Percentiles rank a stretch among this genome's conserved stretches.
These are phyloP conservation scores for Ailuropoda melanoleuca DNA, from an alignment of 2,113 vertebrate genomes.

Conservation along the genomic window DNA sequence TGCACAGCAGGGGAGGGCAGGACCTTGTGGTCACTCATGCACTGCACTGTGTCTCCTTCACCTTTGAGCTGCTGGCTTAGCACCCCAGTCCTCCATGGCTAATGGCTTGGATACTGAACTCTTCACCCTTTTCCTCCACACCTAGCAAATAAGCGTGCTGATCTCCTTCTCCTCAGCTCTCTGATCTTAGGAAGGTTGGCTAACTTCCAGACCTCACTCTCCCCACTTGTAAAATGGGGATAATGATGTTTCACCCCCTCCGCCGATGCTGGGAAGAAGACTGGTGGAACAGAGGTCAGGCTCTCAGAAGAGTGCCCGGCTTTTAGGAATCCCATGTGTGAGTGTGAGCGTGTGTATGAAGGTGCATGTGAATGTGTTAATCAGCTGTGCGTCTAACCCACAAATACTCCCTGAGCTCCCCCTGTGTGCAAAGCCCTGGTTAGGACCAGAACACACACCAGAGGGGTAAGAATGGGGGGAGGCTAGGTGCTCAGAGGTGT, in stretches of 20 bases:
- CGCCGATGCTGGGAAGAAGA: neutral
- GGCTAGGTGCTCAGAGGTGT: neutral
- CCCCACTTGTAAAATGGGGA: neutral
- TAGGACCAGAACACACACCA: neutral
- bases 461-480: neutral
- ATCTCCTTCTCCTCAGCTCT: neutral
- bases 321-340: neutral
- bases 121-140: neutral
- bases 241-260: too few species aligned
- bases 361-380: neutral
- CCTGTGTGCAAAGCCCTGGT: neutral
- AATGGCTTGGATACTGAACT: neutral
- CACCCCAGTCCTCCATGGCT: too few species aligned
- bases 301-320: neutral
- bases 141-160: accelerated
- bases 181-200: neutral
- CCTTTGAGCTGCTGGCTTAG: too few species aligned
- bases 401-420: neutral
- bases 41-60: too few species aligned
- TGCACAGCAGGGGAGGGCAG: neutral
- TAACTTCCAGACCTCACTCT: neutral
- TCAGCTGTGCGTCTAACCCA: neutral
- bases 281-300: neutral
- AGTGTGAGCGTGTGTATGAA: neutral
- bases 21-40: neutral